phyloP scores from a whole-genome alignment of 53 echinoderm and acorn worm species.

The Patiria pectinifera region DNA sequence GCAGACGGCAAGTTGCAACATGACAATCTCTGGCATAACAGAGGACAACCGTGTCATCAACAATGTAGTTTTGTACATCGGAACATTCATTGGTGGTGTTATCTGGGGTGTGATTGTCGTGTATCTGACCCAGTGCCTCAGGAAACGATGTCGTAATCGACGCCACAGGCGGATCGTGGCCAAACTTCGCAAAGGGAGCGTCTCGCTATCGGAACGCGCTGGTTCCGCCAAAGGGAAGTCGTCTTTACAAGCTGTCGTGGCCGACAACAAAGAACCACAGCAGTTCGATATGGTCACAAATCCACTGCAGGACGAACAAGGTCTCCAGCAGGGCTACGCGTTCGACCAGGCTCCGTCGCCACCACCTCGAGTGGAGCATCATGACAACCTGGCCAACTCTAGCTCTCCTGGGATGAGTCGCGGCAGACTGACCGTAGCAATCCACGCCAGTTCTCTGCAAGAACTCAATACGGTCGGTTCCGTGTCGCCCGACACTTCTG shows the following conservation, averaged over 20 bases:
- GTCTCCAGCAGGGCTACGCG: not conserved
- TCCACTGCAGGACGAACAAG: constrained; percentile 37
- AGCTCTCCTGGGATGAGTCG: not conserved
- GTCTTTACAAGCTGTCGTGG: not conserved
- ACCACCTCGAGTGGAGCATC: constrained; percentile 17
- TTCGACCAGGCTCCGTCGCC: constrained; percentile 22
- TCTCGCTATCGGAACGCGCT: constrained; percentile 25
- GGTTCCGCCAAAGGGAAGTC: constrained; percentile 19
- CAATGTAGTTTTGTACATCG: not conserved
- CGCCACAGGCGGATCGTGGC: constrained; percentile 4
- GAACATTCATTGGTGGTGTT: constrained; percentile 1
- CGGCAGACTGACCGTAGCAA: constrained; percentile 27
- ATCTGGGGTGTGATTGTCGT: not conserved
- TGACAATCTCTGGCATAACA: not conserved
- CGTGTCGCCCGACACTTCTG: not conserved
- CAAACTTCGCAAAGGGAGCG: constrained; percentile 37
- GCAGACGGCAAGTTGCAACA: not conserved
- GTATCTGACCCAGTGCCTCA: not conserved
- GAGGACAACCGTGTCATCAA: not conserved
- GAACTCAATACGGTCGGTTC: constrained; percentile 33
- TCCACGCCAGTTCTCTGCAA: constrained; percentile 55
- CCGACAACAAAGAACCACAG: constrained; percentile 19
- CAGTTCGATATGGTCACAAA: constrained; percentile 39
- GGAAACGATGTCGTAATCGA: not conserved
- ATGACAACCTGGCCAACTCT: constrained; percentile 22